Evolutionary conservation across 2,888 invertebrate genomes (phyloP).

Genomic region (Thera britannica): DNA sequence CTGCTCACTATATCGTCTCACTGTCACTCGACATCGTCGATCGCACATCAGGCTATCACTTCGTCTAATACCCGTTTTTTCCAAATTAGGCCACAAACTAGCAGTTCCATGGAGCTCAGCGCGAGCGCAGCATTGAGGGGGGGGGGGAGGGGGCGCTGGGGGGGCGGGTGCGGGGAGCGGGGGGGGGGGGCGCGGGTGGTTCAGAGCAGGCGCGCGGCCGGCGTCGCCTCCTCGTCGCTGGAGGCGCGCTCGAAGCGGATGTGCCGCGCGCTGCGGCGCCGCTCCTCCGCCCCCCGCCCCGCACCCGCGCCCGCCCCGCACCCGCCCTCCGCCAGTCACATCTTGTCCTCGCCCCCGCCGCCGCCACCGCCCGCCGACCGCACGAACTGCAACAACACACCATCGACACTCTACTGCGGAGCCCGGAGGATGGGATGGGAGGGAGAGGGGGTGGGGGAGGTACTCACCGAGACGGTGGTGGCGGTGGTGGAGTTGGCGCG

Average conservation of each 20-base stretch:
- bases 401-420: slow-evolving; percentile 4
- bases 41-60: neutral
- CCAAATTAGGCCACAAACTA: neutral
- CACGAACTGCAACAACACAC: slow-evolving; percentile 88
- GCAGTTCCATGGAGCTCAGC: too few species aligned
- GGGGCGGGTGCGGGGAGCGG: slow-evolving; percentile 27
- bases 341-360: slow-evolving; percentile 90
- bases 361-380: slow-evolving; percentile 87
- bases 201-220: slow-evolving; percentile 66
- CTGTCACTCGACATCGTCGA: neutral
- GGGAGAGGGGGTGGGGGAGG: slow-evolving; percentile 7
- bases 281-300: slow-evolving; percentile 36
- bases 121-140: too few species aligned
- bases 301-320: slow-evolving; percentile 43
- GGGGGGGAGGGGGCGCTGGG: neutral
- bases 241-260: slow-evolving; percentile 77
- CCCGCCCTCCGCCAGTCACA: slow-evolving; percentile 89
- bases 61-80: slow-evolving; percentile 7
- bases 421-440: neutral
- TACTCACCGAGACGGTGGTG: slow-evolving; percentile 94
- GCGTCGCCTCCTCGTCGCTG: slow-evolving; percentile 76
- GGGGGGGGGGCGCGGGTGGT: slow-evolving; percentile 31
- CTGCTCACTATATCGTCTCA: neutral
- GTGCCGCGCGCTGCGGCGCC: slow-evolving; percentile 56
- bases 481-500: slow-evolving; percentile 93